These are phyloP conservation scores for Beroe ovata DNA, from an alignment of 37 sponge, comb jelly and placozoan genomes.

Conservation along the genomic window DNA sequence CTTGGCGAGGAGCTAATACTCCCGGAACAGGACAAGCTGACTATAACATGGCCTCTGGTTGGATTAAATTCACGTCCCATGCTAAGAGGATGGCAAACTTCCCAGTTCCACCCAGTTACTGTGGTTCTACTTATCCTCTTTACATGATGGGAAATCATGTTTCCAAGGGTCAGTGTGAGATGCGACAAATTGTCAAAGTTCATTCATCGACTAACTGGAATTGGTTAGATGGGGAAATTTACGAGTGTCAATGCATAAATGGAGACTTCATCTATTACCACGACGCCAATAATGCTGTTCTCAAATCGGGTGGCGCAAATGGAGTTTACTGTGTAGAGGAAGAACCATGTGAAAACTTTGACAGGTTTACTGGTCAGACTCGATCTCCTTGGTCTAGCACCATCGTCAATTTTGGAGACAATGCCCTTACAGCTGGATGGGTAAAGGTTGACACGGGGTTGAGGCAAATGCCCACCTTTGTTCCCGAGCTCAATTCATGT, in stretches of 20 bases:
- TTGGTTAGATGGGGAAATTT: conserved; percentile 2
- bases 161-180: background rate
- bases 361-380: background rate
- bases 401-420: background rate
- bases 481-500: conserved; percentile 13
- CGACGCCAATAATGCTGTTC: background rate
- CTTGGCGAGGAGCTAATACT: conserved; percentile 1
- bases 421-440: background rate
- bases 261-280: conserved; percentile 41
- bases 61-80: conserved; percentile 1
- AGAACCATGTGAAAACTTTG: conserved; percentile 18
- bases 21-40: conserved; percentile 28
- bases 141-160: background rate
- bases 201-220: background rate
- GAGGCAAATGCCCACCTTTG: conserved; percentile 13
- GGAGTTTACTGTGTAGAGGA: conserved; percentile 49
- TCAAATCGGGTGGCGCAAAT: background rate
- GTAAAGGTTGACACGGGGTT: conserved; percentile 11
- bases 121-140: conserved; percentile 8
- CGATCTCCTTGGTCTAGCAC: conserved; percentile 38
- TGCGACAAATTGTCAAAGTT: background rate
- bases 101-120: background rate
- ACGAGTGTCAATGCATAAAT: conserved; percentile 49
- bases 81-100: conserved; percentile 32
- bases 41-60: background rate